A percentile compares a stretch with the other conserved stretches of the same genome.
phyloP scores from a whole-genome alignment of 2,888 invertebrate genomes.

The Agrotis exclamationis region DNA sequence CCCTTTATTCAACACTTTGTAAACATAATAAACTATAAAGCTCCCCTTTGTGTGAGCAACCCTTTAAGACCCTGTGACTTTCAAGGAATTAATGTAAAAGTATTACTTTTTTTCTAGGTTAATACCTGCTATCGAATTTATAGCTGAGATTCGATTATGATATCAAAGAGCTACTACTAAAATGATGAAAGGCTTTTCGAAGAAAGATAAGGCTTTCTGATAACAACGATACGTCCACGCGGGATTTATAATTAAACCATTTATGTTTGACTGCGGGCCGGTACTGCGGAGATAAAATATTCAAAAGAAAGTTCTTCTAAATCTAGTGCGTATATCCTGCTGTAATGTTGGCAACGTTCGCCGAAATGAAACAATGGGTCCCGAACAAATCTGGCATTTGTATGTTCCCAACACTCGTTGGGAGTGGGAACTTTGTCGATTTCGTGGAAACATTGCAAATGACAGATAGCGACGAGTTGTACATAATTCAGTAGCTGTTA shows the following conservation, averaged over 20 bases:
- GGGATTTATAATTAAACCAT: constrained; percentile 32
- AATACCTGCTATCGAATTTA: constrained; percentile 28
- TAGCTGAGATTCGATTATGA: constrained; percentile 48
- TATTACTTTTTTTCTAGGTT: constrained; percentile 7
- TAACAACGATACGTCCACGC: constrained; percentile 12
- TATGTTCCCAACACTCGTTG: constrained; percentile 37
- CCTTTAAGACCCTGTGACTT: constrained; percentile 17
- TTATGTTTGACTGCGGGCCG: constrained; percentile 23
- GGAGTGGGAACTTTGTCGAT: constrained; percentile 49
- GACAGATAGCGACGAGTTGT: constrained; percentile 60
- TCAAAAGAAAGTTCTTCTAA: constrained; percentile 9
- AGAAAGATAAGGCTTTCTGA: constrained; percentile 33
- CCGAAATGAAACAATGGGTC: constrained; percentile 44
- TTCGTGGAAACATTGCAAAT: constrained; percentile 60
- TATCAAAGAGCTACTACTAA: constrained; percentile 39
- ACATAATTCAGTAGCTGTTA: constrained; percentile 61
- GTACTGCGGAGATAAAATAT: constrained; percentile 27
- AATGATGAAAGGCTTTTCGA: constrained; percentile 36
- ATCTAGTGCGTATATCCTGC: constrained; percentile 30
- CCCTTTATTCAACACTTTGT: constrained; percentile 37
- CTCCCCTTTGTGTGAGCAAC: constrained; percentile 26
- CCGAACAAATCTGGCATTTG: constrained; percentile 34
- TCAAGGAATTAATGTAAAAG: constrained; percentile 17
- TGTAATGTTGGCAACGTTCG: constrained; percentile 40
- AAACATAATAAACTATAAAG: constrained; percentile 51